Percentiles rank a stretch among this genome's conserved stretches.
Evolutionary conservation across 2,113 vertebrate species (phyloP).

Genomic region (Stictonetta naevosa): DNA sequence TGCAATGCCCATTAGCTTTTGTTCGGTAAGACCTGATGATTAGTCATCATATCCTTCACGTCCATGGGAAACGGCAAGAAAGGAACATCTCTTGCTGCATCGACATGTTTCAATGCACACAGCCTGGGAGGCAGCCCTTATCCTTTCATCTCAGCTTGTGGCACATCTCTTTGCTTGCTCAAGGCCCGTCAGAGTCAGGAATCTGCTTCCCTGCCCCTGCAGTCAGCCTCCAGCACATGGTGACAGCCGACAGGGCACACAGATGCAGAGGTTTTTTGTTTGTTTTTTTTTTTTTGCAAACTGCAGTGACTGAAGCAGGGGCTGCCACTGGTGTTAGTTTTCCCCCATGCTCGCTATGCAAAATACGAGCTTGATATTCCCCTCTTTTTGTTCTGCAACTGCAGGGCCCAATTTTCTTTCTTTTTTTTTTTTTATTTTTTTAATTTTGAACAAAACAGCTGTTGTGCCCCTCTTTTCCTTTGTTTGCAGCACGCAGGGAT

Average conservation of each 20-base stretch:
- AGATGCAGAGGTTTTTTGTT: neutral
- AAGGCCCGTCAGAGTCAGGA: neutral
- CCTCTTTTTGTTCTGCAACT: neutral
- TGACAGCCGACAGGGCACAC: neutral
- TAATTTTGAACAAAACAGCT: neutral
- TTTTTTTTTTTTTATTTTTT: neutral
- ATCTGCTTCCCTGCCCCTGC: neutral
- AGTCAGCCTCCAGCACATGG: neutral
- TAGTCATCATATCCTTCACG: neutral
- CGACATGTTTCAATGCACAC: neutral
- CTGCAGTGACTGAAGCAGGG: too few relatives aligned
- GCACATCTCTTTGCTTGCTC: neutral
- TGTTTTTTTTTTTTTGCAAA: neutral
- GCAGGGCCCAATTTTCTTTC: neutral
- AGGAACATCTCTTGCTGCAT: accelerated
- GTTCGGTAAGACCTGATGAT: neutral
- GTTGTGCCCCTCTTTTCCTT: neutral
- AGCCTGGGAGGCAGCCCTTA: neutral
- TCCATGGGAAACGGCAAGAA: neutral
- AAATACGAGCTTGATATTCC: neutral
- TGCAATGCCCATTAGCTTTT: neutral
- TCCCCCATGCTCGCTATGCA: neutral
- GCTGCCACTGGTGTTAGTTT: neutral
- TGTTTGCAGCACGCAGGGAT: neutral
- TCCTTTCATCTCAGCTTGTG: neutral